Evolutionary conservation across 64 coral and sea anemone genomes (phyloP).

Genomic region (Porites lutea): DNA sequence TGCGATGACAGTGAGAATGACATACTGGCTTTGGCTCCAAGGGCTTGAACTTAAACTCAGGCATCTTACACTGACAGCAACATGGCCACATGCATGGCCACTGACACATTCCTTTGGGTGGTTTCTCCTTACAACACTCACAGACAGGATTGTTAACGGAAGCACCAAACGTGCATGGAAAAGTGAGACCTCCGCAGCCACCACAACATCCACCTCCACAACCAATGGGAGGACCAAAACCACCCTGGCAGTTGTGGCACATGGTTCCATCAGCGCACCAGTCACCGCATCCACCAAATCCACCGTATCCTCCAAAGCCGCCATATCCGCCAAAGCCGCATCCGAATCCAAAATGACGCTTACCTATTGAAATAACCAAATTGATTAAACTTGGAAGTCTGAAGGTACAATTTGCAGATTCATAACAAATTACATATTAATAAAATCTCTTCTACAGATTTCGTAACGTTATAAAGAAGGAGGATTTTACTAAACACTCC

Average conservation of each 20-base stretch:
- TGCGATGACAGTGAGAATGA: conserved; percentile 53
- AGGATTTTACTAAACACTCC: too few species aligned
- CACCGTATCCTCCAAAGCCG: conserved; percentile 29
- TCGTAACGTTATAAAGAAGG: too few species aligned
- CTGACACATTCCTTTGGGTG: conserved; percentile 69
- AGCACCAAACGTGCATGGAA: conserved; percentile 67
- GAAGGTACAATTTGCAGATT: too few species aligned
- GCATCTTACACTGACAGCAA: conserved; percentile 63
- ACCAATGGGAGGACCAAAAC: conserved; percentile 36
- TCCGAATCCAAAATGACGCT: background rate
- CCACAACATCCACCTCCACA: conserved; percentile 50
- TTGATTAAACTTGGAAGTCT: too few species aligned
- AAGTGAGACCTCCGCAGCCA: conserved; percentile 41
- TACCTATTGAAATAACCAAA: too few species aligned
- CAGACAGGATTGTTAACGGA: conserved; percentile 67
- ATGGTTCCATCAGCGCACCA: conserved; percentile 64
- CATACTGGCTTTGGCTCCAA: conserved; percentile 72
- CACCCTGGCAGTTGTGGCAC: conserved; percentile 49
- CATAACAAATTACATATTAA: too few species aligned
- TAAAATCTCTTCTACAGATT: too few species aligned
- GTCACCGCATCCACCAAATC: conserved; percentile 29
- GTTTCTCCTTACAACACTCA: conserved; percentile 68
- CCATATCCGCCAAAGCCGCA: conserved; percentile 29
- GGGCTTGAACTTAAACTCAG: conserved; percentile 71
- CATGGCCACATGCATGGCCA: conserved; percentile 81